phyloP scores from a whole-genome alignment of 1,140 invertebrate species.

The Musca vetustissima region DNA sequence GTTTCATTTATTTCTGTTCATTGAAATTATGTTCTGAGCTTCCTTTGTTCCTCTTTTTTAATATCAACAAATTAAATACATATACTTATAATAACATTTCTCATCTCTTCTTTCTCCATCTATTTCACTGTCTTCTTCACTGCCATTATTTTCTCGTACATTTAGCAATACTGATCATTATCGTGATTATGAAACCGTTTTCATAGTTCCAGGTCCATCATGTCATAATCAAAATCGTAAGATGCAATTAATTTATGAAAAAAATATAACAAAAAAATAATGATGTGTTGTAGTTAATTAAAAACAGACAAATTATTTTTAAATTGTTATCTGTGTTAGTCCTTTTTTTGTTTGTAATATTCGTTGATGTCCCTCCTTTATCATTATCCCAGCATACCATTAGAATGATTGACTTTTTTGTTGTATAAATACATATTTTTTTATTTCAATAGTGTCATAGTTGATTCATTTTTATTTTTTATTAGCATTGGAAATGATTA shows the following conservation, averaged over 20 bases:
- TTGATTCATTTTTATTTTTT: no score
- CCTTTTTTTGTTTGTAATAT: not conserved
- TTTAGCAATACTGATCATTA: constrained; percentile 61
- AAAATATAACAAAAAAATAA: not conserved
- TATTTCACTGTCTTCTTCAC: no score
- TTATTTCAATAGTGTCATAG: no score
- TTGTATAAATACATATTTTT: no score
- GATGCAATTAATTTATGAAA: constrained; percentile 29
- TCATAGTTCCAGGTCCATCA: constrained; percentile 73
- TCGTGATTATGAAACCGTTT: constrained; percentile 74
- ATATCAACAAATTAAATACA: not conserved
- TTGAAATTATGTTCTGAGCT: not conserved
- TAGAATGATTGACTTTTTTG: no score
- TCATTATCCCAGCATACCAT: no score
- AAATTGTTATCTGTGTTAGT: not conserved
- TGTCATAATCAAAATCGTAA: constrained; percentile 57
- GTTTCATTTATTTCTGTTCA: no score
- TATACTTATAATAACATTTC: not conserved
- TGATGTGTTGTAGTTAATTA: not conserved
- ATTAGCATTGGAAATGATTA: no score
- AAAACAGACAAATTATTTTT: no score
- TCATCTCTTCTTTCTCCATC: not conserved
- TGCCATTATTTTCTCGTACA: not conserved
- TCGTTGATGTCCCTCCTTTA: no score
- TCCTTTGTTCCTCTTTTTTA: not conserved